Percentiles rank a stretch among this genome's conserved stretches.
phyloP scores from a whole-genome alignment of 2,797 vertebrate species.

The Sternotherus odoratus region DNA sequence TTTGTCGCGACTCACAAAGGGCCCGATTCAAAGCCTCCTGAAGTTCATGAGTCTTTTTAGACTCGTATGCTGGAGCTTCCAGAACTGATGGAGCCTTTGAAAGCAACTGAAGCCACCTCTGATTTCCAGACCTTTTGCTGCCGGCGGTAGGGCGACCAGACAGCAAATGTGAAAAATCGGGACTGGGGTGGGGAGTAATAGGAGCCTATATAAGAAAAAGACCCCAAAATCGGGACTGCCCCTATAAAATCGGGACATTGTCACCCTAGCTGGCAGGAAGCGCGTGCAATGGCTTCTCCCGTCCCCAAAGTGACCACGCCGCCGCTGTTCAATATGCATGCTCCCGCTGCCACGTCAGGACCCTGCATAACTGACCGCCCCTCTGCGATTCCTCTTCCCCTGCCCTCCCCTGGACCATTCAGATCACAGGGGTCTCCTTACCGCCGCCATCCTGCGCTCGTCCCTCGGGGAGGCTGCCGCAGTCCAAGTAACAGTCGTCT shows the following conservation, averaged over 20 bases:
- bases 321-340: neutral
- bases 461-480: constrained; percentile 78
- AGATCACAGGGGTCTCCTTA: constrained; percentile 70
- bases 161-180: no score
- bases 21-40: neutral
- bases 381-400: neutral
- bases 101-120: accelerated
- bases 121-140: neutral
- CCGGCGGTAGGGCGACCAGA: neutral
- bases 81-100: neutral
- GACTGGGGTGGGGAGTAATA: no score
- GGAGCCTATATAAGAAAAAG: no score
- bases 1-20: neutral
- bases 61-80: neutral
- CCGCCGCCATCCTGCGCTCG: constrained; percentile 78
- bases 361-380: neutral
- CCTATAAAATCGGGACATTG: no score
- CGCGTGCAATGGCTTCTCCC: neutral
- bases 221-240: no score
- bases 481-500: constrained; percentile 82
- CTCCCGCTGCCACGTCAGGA: accelerated
- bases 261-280: no score
- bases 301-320: neutral
- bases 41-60: neutral
- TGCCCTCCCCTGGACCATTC: accelerated